Evolutionary conservation across 2,888 invertebrate genomes (phyloP).

Genomic region (Anarsia innoxiella): DNA sequence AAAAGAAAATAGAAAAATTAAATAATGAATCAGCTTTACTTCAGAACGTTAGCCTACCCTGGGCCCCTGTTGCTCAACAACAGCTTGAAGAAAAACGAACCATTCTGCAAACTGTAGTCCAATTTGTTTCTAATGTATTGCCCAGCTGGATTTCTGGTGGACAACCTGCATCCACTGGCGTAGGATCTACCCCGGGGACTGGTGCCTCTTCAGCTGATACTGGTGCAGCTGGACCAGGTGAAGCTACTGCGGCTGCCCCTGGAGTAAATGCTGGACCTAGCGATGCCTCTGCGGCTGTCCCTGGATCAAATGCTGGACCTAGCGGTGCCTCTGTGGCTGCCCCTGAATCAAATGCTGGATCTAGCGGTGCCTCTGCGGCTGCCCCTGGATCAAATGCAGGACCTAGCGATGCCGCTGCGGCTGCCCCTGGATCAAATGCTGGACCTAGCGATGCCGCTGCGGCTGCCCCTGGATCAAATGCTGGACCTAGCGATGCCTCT

Average conservation of each 20-base stretch:
- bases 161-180: conserved; percentile 4
- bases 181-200: not conserved
- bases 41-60: conserved; percentile 40
- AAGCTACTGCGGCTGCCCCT: not conserved
- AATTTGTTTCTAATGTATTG: conserved; percentile 45
- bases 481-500: not conserved
- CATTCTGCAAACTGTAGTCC: conserved; percentile 41
- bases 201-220: not conserved
- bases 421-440: too few relatives aligned
- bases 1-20: conserved; percentile 48
- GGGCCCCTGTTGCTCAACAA: conserved; percentile 39
- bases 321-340: not conserved
- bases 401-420: not conserved
- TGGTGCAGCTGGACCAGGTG: not conserved
- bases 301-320: conserved; percentile 1
- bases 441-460: not conserved
- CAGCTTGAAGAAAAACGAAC: conserved; percentile 45
- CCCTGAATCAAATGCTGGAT: not conserved
- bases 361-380: not conserved
- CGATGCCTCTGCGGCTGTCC: too few relatives aligned
- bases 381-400: not conserved
- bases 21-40: conserved; percentile 49
- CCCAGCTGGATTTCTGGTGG: conserved; percentile 45
- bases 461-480: not conserved
- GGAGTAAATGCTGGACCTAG: too few relatives aligned